Conservation (phyloP, 2,888 invertebrate genomes). For the Mythimna vitellina region DNA sequence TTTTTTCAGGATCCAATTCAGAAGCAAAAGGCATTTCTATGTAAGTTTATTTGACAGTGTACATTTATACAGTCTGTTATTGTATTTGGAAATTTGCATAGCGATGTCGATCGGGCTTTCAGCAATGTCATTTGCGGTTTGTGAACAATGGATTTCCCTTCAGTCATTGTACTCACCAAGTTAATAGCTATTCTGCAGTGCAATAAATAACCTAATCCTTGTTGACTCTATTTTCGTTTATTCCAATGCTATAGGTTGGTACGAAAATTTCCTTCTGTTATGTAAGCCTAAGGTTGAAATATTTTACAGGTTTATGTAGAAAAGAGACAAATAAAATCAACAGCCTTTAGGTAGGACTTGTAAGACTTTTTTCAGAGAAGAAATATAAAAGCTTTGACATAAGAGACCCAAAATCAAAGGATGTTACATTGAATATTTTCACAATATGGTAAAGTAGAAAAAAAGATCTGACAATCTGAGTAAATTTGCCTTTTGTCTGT, state of each 20-base stretch:
- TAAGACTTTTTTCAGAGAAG: not conserved
- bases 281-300: not conserved
- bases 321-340: constrained; percentile 15
- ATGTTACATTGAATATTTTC: constrained; percentile 20
- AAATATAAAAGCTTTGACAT: not conserved
- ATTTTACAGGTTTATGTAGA: not conserved
- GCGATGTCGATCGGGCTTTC: constrained; percentile 20
- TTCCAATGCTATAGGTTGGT: not conserved
- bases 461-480: not conserved
- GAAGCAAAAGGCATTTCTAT: constrained; percentile 36
- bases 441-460: not conserved
- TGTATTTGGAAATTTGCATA: constrained; percentile 23
- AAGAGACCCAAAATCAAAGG: not conserved
- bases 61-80: not conserved
- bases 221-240: not conserved
- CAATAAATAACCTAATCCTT: not conserved
- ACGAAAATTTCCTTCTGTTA: not conserved
- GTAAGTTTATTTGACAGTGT: constrained; percentile 25
- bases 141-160: constrained; percentile 14
- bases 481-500: constrained; percentile 9
- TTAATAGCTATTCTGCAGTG: constrained; percentile 20
- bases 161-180: constrained; percentile 7
- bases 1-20: constrained; percentile 28
- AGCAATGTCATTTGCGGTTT: constrained; percentile 17
- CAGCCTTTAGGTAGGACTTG: not conserved